phyloP scores from a whole-genome alignment of 2,888 invertebrate species.

The Nomada lathburiana region DNA sequence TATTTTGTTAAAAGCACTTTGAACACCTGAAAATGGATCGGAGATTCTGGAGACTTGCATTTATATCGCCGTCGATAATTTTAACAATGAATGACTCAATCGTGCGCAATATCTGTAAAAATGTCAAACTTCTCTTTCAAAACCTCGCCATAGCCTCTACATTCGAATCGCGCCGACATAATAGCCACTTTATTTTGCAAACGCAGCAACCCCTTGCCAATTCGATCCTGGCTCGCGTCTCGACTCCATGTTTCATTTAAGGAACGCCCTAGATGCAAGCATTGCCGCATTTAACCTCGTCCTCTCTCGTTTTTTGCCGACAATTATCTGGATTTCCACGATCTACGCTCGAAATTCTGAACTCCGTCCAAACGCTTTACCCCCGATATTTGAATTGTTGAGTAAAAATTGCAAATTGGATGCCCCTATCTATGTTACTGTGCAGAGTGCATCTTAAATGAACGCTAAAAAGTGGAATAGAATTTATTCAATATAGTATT shows the following conservation, averaged over 20 bases:
- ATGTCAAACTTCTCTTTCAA: constrained; percentile 14
- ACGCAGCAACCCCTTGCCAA: constrained; percentile 18
- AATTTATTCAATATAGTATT: neutral
- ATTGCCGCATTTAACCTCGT: neutral
- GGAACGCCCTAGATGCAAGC: constrained; percentile 7
- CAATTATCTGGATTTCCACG: neutral
- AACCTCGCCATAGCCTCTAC: neutral
- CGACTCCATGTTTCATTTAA: constrained; percentile 9
- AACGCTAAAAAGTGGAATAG: neutral
- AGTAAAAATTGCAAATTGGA: neutral
- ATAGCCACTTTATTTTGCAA: constrained; percentile 7
- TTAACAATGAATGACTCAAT: neutral
- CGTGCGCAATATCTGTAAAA: neutral
- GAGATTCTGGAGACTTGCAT: neutral
- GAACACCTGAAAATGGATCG: neutral
- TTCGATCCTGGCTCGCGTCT: constrained; percentile 17
- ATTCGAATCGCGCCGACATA: constrained; percentile 18
- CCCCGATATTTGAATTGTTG: neutral
- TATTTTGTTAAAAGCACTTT: neutral
- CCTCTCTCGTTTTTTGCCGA: neutral
- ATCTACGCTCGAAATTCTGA: too few relatives aligned
- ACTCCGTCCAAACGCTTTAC: neutral
- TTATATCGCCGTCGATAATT: neutral
- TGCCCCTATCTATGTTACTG: neutral
- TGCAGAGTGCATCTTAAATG: neutral